phyloP scores from a whole-genome alignment of 2,888 invertebrate genomes.

The Priocnemis perturbator region DNA sequence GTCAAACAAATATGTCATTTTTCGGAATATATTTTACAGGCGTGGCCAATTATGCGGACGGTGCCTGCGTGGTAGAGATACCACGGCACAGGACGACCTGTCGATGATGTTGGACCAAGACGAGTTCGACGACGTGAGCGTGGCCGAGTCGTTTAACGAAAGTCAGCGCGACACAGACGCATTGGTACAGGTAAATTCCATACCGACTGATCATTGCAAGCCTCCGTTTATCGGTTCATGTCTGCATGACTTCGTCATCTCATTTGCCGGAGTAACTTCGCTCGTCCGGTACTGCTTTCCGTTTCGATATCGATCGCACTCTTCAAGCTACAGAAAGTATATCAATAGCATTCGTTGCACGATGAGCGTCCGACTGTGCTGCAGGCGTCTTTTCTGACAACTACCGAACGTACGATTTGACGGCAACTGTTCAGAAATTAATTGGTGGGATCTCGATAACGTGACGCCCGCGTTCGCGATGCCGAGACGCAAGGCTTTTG shows the following conservation, averaged over 20 bases:
- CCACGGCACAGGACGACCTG: conserved; percentile 78
- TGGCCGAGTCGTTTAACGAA: conserved; percentile 76
- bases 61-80: conserved; percentile 83
- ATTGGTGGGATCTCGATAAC: too few species aligned
- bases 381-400: too few species aligned
- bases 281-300: conserved; percentile 6
- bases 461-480: too few species aligned
- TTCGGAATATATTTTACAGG: conserved; percentile 73
- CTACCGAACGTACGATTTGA: too few species aligned
- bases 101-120: conserved; percentile 84
- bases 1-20: not conserved
- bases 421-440: too few species aligned
- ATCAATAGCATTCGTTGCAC: too few species aligned
- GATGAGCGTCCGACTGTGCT: too few species aligned
- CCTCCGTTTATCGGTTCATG: not conserved
- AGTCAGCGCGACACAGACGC: conserved; percentile 60
- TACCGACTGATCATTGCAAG: not conserved
- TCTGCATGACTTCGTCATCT: conserved; percentile 28
- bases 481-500: too few species aligned
- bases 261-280: conserved; percentile 17
- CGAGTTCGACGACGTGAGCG: conserved; percentile 83
- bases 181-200: conserved; percentile 61
- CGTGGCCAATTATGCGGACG: conserved; percentile 90
- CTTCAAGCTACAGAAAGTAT: too few species aligned
- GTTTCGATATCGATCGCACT: conserved; percentile 3